Evolutionary conservation across 1,140 invertebrate genomes (phyloP), one percentile per base, ranked within the genome.

Genomic region (Adelges cooleyi): DNA sequence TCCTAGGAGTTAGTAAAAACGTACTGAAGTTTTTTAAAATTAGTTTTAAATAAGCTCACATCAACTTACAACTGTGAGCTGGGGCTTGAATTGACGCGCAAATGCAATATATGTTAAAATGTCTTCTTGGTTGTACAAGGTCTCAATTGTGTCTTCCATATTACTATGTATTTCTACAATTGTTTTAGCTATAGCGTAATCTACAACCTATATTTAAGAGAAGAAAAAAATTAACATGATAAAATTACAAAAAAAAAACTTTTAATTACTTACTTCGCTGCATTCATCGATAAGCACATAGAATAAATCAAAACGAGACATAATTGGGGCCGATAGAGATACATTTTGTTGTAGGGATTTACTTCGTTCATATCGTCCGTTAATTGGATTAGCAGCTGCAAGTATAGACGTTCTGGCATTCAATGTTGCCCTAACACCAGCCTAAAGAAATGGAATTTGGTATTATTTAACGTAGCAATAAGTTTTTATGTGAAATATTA

Each of bases 261-360:
- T 29, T 25, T 44, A 25, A 59, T 23, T n/a, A 68, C 49, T 73
- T 70, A 92, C 85, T 77, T 95, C 92, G 75, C 93, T 95, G 71
- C 89, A 90, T 73, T 97, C 92, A 76, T 97, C 94, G 4, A 98
- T 87, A 0, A 99, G 78, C 70, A 99, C 93, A 77, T 99, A 99
- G 77, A 99, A 99, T 1, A 99, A 77, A 80, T 99, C 97, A 75
- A 99, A 99, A 73, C 97, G 81, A 0, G 96, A 99, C 95, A 99
- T 98, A 71, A 99, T 98, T 0, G 97, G 96, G 0, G 95, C 94
- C 1, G 90, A 86, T 10, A 99, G 76, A 2, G 85, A 79, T 1
- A 99, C 88, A 76, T 99, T 99, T 73, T 98, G 92, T 69, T 95
- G 89, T 2, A 99, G 77, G 0, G 94, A 94, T 74, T 95, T 96